Evolutionary conservation across 2,113 vertebrate genomes (phyloP).

Genomic region (Tenebrosternarchus preto): DNA sequence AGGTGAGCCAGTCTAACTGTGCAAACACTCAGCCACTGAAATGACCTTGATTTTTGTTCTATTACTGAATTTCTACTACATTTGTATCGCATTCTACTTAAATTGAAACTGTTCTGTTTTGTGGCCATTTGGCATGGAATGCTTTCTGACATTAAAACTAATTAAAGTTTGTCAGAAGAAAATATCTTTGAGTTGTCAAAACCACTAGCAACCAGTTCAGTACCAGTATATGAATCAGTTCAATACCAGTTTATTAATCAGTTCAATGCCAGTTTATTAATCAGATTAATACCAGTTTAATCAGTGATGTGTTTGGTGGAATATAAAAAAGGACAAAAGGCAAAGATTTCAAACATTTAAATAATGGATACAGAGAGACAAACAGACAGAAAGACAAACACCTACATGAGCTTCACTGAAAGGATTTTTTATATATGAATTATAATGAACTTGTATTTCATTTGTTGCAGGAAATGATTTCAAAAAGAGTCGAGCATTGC

Average conservation of each 20-base stretch:
- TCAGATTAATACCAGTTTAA: too few species aligned
- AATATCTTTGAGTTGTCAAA: not conserved
- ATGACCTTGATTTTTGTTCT: too few species aligned
- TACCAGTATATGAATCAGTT: not conserved
- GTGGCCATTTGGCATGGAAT: too few species aligned
- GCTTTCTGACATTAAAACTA: too few species aligned
- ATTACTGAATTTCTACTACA: not conserved
- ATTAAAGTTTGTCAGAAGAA: too few species aligned
- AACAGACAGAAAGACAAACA: not conserved
- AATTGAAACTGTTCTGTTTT: too few species aligned
- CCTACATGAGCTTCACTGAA: not conserved
- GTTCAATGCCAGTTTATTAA: too few species aligned
- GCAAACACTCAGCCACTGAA: not conserved
- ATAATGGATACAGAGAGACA: too few species aligned
- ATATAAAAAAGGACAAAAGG: not conserved
- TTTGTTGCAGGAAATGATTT: conserved; percentile 62
- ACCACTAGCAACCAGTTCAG: not conserved
- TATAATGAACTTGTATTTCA: conserved; percentile 3
- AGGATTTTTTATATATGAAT: not conserved
- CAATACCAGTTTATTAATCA: too few species aligned
- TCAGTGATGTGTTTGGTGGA: not conserved
- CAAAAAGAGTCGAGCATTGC: conserved; percentile 57
- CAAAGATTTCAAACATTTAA: not conserved
- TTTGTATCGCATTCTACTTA: not conserved
- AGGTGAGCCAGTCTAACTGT: conserved; percentile 54